phyloP scores from a whole-genome alignment of 2,113 vertebrate genomes.

The Periophthalmus modestus region DNA sequence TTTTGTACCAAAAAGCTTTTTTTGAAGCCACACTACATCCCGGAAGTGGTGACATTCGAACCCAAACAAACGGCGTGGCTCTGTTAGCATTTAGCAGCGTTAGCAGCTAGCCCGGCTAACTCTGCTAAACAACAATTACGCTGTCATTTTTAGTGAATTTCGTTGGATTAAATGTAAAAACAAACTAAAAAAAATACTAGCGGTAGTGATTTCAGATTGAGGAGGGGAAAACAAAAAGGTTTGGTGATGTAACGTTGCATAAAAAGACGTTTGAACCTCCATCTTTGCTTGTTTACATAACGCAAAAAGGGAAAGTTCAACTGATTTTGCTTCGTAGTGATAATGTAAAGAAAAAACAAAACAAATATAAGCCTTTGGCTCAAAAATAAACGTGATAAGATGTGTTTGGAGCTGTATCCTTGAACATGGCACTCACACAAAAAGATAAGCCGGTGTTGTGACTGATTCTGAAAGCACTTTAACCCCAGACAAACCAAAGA shows the following conservation, averaged over 20 bases:
- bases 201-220: background rate
- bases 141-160: background rate
- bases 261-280: background rate
- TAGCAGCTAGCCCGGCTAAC: background rate
- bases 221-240: background rate
- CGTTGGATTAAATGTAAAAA: background rate
- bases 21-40: background rate
- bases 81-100: background rate
- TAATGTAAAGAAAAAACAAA: background rate
- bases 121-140: background rate
- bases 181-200: background rate
- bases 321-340: background rate
- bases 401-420: background rate
- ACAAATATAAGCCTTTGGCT: background rate
- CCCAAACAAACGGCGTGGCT: slow-evolving; percentile 1
- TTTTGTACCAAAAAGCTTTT: background rate
- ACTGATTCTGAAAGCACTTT: background rate
- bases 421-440: background rate
- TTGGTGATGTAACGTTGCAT: background rate
- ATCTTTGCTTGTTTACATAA: background rate
- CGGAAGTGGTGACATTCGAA: slow-evolving; percentile 13
- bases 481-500: background rate
- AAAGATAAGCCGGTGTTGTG: slow-evolving; percentile 4
- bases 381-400: background rate
- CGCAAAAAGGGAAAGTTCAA: background rate